These are phyloP conservation scores for Engystomops pustulosus DNA, from an alignment of 2,113 vertebrate genomes.

Conservation along the genomic window DNA sequence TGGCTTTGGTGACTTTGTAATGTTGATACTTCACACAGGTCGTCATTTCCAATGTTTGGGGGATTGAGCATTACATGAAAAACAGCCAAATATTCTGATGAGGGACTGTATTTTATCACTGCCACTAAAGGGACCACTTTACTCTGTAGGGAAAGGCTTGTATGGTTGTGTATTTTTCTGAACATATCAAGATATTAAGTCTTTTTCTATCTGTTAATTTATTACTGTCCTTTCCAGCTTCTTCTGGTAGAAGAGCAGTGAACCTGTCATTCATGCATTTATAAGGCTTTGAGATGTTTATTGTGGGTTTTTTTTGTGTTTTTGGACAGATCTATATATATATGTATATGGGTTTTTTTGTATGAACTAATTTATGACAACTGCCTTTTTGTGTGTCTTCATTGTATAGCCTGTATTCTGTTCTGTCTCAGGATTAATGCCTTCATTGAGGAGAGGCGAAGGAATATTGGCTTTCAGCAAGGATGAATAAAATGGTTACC, in stretches of 20 bases:
- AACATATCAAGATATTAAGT: constrained; percentile 45
- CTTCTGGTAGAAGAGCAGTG: constrained; percentile 8
- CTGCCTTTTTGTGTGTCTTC: constrained; percentile 42
- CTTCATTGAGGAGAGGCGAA: constrained; percentile 4
- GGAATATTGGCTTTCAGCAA: not conserved
- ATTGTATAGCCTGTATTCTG: constrained; percentile 21
- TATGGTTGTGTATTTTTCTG: constrained; percentile 41
- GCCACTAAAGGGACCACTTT: constrained; percentile 54
- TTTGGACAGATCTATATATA: constrained; percentile 12
- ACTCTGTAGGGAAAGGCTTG: not conserved
- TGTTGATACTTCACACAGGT: too few species aligned
- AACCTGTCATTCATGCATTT: constrained; percentile 10
- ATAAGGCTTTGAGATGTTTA: not conserved
- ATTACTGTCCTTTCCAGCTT: constrained; percentile 26
- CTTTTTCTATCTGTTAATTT: constrained; percentile 51
- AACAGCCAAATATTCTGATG: constrained; percentile 7
- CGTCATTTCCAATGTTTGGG: too few species aligned
- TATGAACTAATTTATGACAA: constrained; percentile 20
- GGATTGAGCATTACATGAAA: too few species aligned
- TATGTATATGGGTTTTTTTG: constrained; percentile 26
- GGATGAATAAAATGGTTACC: constrained; percentile 46
- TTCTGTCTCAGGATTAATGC: constrained; percentile 36
- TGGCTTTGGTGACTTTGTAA: too few species aligned
- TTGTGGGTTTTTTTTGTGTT: not conserved
- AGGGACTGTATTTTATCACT: constrained; percentile 42